Evolutionary conservation across 2,797 vertebrate genomes (phyloP).

Genomic region (Florisuga fusca): DNA sequence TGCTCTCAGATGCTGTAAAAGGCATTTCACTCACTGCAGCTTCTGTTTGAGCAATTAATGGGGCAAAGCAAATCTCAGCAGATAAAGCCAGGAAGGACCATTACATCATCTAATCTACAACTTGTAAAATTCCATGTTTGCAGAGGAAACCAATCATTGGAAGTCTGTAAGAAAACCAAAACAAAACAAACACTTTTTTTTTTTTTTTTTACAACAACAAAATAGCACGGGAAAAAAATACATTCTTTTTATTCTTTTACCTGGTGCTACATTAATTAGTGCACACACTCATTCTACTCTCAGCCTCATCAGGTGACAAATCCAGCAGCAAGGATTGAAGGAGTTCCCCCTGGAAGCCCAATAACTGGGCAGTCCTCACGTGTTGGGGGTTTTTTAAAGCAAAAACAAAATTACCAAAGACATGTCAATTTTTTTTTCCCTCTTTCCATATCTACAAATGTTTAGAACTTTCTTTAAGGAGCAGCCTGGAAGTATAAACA

Average conservation of each 20-base stretch:
- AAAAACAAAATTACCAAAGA: constrained; percentile 1
- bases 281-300: accelerated
- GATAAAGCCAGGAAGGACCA: too few species aligned
- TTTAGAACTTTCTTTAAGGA: neutral
- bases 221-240: too few species aligned
- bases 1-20: neutral
- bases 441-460: neutral
- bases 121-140: too few species aligned
- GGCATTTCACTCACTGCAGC: neutral
- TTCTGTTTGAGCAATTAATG: neutral
- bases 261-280: neutral
- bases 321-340: accelerated
- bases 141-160: too few species aligned
- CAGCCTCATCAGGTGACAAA: neutral
- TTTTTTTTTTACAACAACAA: too few species aligned
- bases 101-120: too few species aligned
- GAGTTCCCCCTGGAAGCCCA: neutral
- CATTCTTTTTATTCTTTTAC: too few species aligned
- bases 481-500: neutral
- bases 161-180: too few species aligned
- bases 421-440: neutral
- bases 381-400: neutral
- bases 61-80: neutral
- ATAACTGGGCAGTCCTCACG: neutral
- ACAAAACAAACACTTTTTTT: too few species aligned